Evolutionary conservation across 2,888 invertebrate genomes (phyloP).

Genomic region (Nomada lathburiana): DNA sequence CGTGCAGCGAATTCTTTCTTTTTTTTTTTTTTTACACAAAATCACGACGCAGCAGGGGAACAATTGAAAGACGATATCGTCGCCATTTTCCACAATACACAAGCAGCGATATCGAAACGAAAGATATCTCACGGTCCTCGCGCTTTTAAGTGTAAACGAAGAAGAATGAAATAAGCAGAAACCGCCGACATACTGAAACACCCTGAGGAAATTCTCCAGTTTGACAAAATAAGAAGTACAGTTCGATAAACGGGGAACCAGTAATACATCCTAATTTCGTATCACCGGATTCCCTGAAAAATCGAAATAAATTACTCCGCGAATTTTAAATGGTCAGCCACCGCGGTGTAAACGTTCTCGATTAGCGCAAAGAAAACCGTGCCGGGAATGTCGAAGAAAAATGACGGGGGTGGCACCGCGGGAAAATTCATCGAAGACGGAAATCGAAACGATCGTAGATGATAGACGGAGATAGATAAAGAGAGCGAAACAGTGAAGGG

Average conservation of each 20-base stretch:
- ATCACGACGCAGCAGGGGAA: background rate
- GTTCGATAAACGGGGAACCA: no score
- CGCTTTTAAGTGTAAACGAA: no score
- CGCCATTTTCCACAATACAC: background rate
- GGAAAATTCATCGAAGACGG: slow-evolving; percentile 23
- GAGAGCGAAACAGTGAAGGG: slow-evolving; percentile 18
- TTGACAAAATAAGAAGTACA: no score
- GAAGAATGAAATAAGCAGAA: no score
- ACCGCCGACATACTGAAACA: background rate
- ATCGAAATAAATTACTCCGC: no score
- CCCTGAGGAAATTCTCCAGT: background rate
- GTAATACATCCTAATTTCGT: no score
- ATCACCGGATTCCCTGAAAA: no score
- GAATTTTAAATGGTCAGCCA: no score
- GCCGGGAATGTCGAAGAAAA: background rate
- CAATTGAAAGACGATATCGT: background rate
- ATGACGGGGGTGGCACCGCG: background rate
- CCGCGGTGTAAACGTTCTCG: background rate
- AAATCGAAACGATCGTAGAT: slow-evolving; percentile 25
- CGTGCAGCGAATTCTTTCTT: background rate
- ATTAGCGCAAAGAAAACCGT: background rate
- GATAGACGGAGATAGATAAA: slow-evolving; percentile 36
- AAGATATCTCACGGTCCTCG: no score
- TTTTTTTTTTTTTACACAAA: background rate
- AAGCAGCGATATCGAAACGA: no score